Evolutionary conservation across 2,888 invertebrate species (phyloP).

Genomic region (Cantharis lateralis): DNA sequence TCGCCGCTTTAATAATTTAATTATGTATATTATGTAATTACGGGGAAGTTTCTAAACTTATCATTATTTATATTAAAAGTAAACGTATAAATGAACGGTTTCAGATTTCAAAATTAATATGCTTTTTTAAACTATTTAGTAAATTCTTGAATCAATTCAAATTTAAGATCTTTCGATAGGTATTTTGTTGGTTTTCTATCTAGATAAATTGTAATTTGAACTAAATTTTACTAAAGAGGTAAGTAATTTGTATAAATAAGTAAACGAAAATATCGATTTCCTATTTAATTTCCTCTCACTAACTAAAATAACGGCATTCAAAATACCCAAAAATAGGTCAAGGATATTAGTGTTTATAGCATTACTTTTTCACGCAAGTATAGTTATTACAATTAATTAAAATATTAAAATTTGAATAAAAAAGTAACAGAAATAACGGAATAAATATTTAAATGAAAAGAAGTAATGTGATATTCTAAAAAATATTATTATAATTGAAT

Average conservation of each 20-base stretch:
- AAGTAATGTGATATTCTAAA: too few relatives aligned
- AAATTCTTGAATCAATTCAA: not conserved
- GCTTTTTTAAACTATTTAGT: not conserved
- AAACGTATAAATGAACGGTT: not conserved
- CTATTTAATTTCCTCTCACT: slow-evolving; percentile 5
- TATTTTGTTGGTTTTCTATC: not conserved
- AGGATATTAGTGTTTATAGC: not conserved
- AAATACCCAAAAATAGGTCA: not conserved
- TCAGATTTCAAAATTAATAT: not conserved
- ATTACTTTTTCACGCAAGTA: not conserved
- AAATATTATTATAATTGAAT: too few relatives aligned
- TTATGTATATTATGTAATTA: not conserved
- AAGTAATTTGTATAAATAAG: not conserved
- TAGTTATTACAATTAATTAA: not conserved
- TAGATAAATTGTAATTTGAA: not conserved
- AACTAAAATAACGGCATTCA: not conserved
- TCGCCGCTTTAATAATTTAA: not conserved
- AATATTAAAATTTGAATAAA: too few relatives aligned
- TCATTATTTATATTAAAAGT: not conserved
- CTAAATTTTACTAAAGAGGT: not conserved
- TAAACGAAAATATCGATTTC: not conserved
- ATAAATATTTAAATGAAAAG: too few relatives aligned
- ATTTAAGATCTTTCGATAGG: not conserved
- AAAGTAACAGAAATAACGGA: too few relatives aligned
- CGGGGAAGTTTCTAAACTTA: not conserved